Conservation (phyloP, 2,113 vertebrate species). For the Pica pica region DNA sequence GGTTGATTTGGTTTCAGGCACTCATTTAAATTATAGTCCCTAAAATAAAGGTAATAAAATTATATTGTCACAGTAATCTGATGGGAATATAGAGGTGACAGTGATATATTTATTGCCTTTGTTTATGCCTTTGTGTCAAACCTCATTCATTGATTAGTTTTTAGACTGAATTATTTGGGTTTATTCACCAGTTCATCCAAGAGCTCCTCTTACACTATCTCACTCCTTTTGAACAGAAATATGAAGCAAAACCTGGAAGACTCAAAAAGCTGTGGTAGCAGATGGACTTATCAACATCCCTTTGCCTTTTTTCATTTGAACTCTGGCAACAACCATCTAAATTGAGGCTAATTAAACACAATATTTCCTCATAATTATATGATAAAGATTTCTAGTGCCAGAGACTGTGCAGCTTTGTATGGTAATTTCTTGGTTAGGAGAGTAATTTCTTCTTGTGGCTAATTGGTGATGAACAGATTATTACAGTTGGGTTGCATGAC, state of each 20-base stretch:
- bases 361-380: conserved; percentile 43
- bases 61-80: not conserved
- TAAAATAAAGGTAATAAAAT: not conserved
- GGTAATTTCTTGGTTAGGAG: conserved; percentile 59
- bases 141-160: not conserved
- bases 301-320: not conserved
- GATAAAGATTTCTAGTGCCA: conserved; percentile 17
- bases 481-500: not conserved
- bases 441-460: conserved; percentile 60
- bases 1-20: not conserved
- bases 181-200: not conserved
- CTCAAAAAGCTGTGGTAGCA: not conserved
- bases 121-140: not conserved
- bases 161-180: not conserved
- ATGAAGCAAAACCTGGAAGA: not conserved
- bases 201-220: not conserved
- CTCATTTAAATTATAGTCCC: not conserved
- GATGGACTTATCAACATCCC: not conserved
- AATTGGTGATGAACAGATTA: conserved; percentile 53
- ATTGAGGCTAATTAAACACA: conserved; percentile 28
- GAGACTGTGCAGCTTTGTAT: not conserved
- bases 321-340: not conserved
- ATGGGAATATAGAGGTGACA: not conserved
- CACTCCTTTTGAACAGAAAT: not conserved
- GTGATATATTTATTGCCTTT: not conserved